Base-by-base conservation (phyloP, 2,888 invertebrate species). In the Clunio marinus region DNA sequence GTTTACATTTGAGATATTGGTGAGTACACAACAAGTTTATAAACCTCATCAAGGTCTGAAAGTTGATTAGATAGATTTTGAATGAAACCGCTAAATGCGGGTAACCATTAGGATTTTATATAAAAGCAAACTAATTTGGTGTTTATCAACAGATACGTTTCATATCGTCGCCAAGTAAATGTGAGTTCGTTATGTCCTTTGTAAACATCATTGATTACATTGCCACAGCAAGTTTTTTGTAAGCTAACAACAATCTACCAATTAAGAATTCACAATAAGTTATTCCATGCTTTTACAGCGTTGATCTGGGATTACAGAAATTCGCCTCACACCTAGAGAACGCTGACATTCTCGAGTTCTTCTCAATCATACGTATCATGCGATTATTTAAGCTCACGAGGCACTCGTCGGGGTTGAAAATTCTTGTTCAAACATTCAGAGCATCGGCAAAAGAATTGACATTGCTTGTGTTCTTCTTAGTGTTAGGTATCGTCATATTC, bases 191-290 rank as follows among this genome's bases (percentile, higher is more conserved):
- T 79, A 92, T 91, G 79, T 93, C 89, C 77, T 96, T 96, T 71
- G 96, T 97, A 75, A 99, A 99, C 82, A 90, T 99, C 80, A 99
- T 99, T 81, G 99, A 99, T 81, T 96, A 97, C 81, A 93, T 98
- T 74, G 98, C 99, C 71, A 99, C 98, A 41, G 85, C 97, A 80
- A 96, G 96, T 78, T 99, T 99, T 84, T 99, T 66, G 66, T 66
- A 35, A 66, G 66, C 25, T 15, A 32, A 32, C 4, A 10, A 4
- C 32, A 32, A 4, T 32, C 10, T 32, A 32, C 32, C 10, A 32
- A 32, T 32, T 32, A 32, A 32, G 4, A 32, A 32, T 32, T 32
- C 13, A 45, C 45, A 45, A 7, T 45, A 5, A 15, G 4, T 45
- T 17, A 20, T n/a, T n/a, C n/a, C n/a, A n/a, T n/a, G 15, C 27